Evolutionary conservation across 64 coral and sea anemone species (phyloP), one percentile per base, ranked within the genome.

Genomic region (Stichodactyla mertensii): DNA sequence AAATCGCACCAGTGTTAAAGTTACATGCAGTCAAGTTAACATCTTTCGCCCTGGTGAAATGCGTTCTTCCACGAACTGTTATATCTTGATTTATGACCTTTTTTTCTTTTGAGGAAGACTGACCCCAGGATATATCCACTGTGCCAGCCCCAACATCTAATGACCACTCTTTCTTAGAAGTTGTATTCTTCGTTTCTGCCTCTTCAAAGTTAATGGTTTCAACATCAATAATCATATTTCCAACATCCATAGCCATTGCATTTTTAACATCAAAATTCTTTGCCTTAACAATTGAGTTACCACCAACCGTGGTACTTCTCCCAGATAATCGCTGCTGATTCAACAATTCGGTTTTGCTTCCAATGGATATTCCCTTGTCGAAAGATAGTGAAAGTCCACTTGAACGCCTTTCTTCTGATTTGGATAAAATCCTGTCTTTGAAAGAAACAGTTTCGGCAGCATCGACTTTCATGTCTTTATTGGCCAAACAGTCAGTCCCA

Each of bases 21-120:
- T 90, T 90, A 90, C 88, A 84, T 59, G 88, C 82, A 77, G 88
- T 84, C 82, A 90, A 85, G 77, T 83, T 90, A 9, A 90, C 82
- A 31, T 85, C 74, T 59, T 90, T n/a, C 4, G 64, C 81, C 15
- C 6, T 22, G 16, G 54, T 60, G 36, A 90, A 77, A 71, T 84
- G 81, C 36, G 88, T 89, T 89, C 64, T 62, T 83, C 88, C 88
- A 19, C 88, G 88, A 82, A 89, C 88, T 14, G 16, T 89, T 52
- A 83, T 83, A 54, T 51, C 26, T 26, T 89, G 88, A 71, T 89
- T 89, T 57, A 89, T 69, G 53, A 88, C n/a, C 10, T 89, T 61
- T 56, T 83, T 89, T 22, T 89, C 28, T 71, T 67, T 89, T 89
- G 78, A 82, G 31, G 13, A 52, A 70, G 55, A 10, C 20, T 89